These are phyloP conservation scores for Haliclystus octoradiatus DNA, from an alignment of 30 jellyfish, hydroid and myxozoan species.

Conservation along the genomic window DNA sequence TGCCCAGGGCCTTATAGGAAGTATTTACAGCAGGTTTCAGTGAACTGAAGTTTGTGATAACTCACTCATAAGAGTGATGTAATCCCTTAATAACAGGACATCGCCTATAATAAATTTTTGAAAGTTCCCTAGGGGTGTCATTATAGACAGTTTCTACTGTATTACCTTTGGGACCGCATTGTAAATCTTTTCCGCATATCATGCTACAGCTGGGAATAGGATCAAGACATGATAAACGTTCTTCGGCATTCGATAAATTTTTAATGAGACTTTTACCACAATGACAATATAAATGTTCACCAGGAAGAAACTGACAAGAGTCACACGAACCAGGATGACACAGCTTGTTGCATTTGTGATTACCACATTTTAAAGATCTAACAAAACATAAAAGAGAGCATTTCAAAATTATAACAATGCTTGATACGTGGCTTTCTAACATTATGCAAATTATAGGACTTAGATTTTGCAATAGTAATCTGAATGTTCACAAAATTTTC, in stretches of 20 bases:
- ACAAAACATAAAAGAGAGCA: not conserved
- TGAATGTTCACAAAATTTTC: constrained; percentile 1
- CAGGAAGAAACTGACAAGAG: constrained; percentile 51
- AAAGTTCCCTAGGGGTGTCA: no score
- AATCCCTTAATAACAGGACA: no score
- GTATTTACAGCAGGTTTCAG: no score
- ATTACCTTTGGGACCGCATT: constrained; percentile 85
- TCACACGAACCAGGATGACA: constrained; percentile 81
- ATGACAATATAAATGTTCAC: constrained; percentile 52
- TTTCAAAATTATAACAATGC: not conserved
- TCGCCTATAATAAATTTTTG: no score
- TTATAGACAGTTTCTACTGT: no score
- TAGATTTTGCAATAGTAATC: not conserved
- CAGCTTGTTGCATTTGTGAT: constrained; percentile 41
- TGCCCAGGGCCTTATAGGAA: no score
- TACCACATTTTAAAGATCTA: constrained; percentile 55
- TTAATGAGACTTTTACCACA: constrained; percentile 58
- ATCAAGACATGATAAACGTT: constrained; percentile 50
- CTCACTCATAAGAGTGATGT: no score
- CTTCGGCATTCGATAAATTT: constrained; percentile 26
- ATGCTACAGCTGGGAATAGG: constrained; percentile 79
- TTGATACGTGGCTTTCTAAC: no score
- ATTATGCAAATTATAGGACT: no score
- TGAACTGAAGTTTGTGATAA: no score
- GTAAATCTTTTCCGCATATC: constrained; percentile 73